These are phyloP conservation scores for Kryptolebias ocellatus DNA, from an alignment of 2,797 vertebrate species.

Conservation along the genomic window DNA sequence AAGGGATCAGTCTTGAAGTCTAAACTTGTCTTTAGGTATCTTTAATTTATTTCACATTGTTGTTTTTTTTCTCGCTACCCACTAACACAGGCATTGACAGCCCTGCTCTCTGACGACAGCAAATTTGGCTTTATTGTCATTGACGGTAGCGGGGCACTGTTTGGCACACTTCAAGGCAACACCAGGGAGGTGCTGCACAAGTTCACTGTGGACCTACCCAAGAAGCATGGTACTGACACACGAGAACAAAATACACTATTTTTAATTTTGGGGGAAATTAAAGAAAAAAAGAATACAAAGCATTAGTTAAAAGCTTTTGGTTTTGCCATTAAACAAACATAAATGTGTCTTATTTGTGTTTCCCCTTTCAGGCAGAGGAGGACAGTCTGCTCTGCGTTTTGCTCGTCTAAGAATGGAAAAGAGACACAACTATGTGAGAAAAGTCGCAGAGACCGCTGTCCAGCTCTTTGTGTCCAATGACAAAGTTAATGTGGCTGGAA, in stretches of 20 bases:
- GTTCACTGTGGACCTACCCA: constrained; percentile 99
- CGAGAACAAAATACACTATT: neutral
- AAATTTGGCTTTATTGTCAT: constrained; percentile 99
- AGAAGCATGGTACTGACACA: constrained; percentile 91
- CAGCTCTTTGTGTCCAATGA: constrained; percentile 98
- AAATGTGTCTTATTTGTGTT: constrained; percentile 1
- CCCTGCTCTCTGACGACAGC: constrained; percentile 96
- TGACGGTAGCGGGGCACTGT: constrained; percentile 96
- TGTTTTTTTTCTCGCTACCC: constrained; percentile 4
- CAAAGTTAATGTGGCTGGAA: constrained; percentile 98
- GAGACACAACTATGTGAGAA: constrained; percentile 98
- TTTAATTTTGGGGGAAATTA: neutral
- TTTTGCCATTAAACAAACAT: neutral
- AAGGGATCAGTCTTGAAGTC: neutral
- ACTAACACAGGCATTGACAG: constrained; percentile 89
- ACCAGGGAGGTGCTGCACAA: constrained; percentile 99
- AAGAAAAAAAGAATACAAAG: neutral
- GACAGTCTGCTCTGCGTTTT: constrained; percentile 97
- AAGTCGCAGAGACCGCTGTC: constrained; percentile 98
- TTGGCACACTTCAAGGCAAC: constrained; percentile 98
- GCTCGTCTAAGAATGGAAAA: constrained; percentile 99
- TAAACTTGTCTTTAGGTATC: neutral
- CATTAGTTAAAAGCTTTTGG: neutral
- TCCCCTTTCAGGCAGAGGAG: constrained; percentile 91
- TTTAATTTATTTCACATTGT: constrained; percentile 14